These are phyloP conservation scores for Eledona agricola DNA, from an alignment of 2,888 invertebrate genomes.

Conservation along the genomic window DNA sequence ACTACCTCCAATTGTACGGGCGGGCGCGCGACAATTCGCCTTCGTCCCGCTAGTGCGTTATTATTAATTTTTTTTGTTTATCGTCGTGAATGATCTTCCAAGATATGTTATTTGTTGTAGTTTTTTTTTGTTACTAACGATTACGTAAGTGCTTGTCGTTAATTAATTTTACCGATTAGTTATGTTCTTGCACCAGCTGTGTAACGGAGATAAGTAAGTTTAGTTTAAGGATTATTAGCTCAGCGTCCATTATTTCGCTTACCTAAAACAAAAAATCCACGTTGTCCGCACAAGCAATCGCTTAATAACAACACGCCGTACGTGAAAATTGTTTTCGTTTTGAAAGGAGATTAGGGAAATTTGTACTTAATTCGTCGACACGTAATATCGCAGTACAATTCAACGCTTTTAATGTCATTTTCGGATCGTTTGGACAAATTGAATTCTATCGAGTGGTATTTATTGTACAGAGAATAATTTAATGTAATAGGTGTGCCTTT, in stretches of 20 bases:
- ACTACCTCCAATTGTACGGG: slow-evolving; percentile 45
- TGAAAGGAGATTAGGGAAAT: slow-evolving; percentile 11
- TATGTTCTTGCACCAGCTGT: slow-evolving; percentile 14
- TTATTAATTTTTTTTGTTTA: slow-evolving; percentile 21
- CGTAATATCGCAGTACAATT: slow-evolving; percentile 33
- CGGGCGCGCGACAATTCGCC: slow-evolving; percentile 28
- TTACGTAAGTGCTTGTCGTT: slow-evolving; percentile 34
- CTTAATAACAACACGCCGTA: slow-evolving; percentile 24
- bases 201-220: slow-evolving; percentile 9
- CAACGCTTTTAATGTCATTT: slow-evolving; percentile 41
- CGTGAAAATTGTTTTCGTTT: slow-evolving; percentile 8
- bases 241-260: slow-evolving; percentile 17
- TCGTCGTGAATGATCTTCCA: slow-evolving; percentile 36
- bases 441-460: slow-evolving; percentile 35
- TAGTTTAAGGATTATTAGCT: slow-evolving; percentile 15
- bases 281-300: slow-evolving; percentile 32
- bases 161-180: slow-evolving; percentile 12
- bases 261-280: slow-evolving; percentile 15
- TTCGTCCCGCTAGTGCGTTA: slow-evolving; percentile 25
- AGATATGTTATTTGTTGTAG: slow-evolving; percentile 37
- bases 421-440: slow-evolving; percentile 34
- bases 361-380: slow-evolving; percentile 25
- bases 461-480: slow-evolving; percentile 46
- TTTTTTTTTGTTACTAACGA: slow-evolving; percentile 34
- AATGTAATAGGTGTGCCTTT: slow-evolving; percentile 62